phyloP scores from a whole-genome alignment of 2,113 vertebrate species.

The Myotis lucifugus region DNA sequence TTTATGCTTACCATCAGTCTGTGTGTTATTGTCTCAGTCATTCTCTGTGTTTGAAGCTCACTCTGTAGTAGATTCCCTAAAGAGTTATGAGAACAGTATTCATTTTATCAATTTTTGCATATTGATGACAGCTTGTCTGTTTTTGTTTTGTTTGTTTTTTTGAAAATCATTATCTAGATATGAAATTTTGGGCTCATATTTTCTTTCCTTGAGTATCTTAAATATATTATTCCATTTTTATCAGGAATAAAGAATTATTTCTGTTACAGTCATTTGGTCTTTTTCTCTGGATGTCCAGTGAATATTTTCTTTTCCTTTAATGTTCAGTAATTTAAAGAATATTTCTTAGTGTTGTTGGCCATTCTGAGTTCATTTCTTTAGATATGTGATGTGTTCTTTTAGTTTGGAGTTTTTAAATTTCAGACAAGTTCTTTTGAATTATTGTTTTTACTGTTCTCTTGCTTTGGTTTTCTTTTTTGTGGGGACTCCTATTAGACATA shows the following conservation, averaged over 20 bases:
- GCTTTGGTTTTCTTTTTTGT: conserved; percentile 11
- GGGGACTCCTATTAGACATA: not conserved
- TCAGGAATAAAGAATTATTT: conserved; percentile 10
- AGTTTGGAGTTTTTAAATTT: not conserved
- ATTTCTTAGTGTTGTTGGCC: not conserved
- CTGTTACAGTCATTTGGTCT: not conserved
- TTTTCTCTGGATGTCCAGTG: not conserved
- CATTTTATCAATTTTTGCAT: not conserved
- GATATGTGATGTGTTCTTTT: not conserved
- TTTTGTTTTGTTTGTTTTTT: not conserved
- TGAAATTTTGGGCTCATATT: not conserved
- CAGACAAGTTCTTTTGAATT: not conserved
- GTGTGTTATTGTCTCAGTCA: not conserved
- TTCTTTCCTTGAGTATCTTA: conserved; percentile 19
- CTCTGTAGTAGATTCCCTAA: not conserved
- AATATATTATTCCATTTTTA: not conserved
- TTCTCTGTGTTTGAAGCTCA: not conserved
- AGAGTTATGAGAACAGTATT: not conserved
- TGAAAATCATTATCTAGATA: conserved; percentile 8
- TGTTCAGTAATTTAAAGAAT: not conserved
- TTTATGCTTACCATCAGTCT: not conserved
- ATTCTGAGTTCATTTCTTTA: not conserved
- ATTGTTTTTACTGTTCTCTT: not conserved
- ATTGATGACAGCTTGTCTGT: not conserved
- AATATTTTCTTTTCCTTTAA: conserved; percentile 6